A percentile compares a stretch with the other conserved stretches of the same genome.
phyloP scores from a whole-genome alignment of 1,140 invertebrate species.

The Diprion similis region DNA sequence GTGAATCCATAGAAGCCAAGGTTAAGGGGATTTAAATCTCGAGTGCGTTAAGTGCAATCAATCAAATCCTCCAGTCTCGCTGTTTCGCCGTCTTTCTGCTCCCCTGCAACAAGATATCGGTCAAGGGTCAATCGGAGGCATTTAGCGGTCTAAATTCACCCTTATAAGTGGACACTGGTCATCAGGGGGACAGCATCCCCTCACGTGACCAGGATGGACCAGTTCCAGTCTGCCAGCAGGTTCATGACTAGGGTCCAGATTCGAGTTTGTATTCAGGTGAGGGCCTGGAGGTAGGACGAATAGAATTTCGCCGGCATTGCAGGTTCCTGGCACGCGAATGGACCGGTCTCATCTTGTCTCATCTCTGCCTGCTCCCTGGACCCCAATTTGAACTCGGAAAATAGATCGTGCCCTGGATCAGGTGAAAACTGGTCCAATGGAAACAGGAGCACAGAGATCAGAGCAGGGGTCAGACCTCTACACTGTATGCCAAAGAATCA shows the following conservation, averaged over 20 bases:
- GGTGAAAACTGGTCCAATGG: slow-evolving; percentile 51
- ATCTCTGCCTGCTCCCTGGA: slow-evolving; percentile 20
- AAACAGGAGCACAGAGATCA: slow-evolving; percentile 9
- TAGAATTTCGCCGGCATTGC: not conserved
- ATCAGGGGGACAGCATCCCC: slow-evolving; percentile 48
- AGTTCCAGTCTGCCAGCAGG: slow-evolving; percentile 11
- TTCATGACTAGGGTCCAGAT: slow-evolving; percentile 10
- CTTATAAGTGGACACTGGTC: slow-evolving; percentile 51
- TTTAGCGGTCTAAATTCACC: slow-evolving; percentile 47
- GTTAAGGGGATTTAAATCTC: not conserved
- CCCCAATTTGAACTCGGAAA: slow-evolving; percentile 9
- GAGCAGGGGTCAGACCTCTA: slow-evolving; percentile 11
- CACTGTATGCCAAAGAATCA: not conserved
- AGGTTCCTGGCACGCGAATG: slow-evolving; percentile 50
- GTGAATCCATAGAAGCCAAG: not conserved
- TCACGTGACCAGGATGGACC: slow-evolving; percentile 30
- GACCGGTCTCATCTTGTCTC: slow-evolving; percentile 47
- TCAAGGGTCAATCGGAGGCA: slow-evolving; percentile 52
- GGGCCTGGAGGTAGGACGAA: slow-evolving; percentile 25
- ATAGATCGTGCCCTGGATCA: slow-evolving; percentile 15
- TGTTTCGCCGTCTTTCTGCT: not conserved
- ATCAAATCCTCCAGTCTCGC: not conserved
- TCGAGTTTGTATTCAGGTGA: not conserved
- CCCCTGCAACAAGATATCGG: slow-evolving; percentile 30
- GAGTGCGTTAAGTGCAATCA: not conserved